Evolutionary conservation across 53 echinoderm and acorn worm genomes (phyloP), one percentile per base, ranked within the genome.

Genomic region (Actinopyga echinites): DNA sequence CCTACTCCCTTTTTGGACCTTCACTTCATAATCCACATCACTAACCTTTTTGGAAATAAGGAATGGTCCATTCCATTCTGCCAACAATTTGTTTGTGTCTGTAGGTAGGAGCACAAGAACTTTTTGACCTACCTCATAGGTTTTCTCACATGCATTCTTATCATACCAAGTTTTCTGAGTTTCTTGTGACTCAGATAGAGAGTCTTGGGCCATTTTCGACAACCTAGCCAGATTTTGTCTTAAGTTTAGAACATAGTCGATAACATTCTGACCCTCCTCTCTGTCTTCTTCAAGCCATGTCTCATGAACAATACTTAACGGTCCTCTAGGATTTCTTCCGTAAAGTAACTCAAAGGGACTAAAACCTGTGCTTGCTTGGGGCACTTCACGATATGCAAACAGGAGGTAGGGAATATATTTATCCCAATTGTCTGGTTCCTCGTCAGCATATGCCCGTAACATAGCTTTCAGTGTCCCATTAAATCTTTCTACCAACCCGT

Each of bases 341-440:
- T 84, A 84, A 6, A 74, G n/a, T 13, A 84, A 52, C 20, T 74
- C 73, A 74, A 84, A 84, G n/a, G 74, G 74, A 17, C 66, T 65
- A 73, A 56, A 59, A 4, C 74, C 74, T 55, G 85, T 75, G 21
- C 45, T 65, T 49, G 53, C 85, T 68, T 65, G 69, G n/a, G 83
- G 83, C 1, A 83, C 83, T 33, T 83, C 83, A 9, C 69, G 28
- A 36, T 57, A 74, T 55, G 74, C 71, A 36, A 84, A 74, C 26
- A 71, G 17, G 1, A 74, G 30, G 17, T 25, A 84, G 19, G 85
- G 85, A 53, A 84, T 36, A 37, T 49, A 37, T 84, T 74, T 74
- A 29, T 74, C 74, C 36, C 74, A 74, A 0, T 71, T 57, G 17
- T 53, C 30, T 30, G 44, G 28, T 59, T 74, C 69, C 65, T 56